Evolutionary conservation across 2,888 invertebrate species (phyloP), one percentile per base, ranked within the genome.

Genomic region (Trissolcus japonicus): DNA sequence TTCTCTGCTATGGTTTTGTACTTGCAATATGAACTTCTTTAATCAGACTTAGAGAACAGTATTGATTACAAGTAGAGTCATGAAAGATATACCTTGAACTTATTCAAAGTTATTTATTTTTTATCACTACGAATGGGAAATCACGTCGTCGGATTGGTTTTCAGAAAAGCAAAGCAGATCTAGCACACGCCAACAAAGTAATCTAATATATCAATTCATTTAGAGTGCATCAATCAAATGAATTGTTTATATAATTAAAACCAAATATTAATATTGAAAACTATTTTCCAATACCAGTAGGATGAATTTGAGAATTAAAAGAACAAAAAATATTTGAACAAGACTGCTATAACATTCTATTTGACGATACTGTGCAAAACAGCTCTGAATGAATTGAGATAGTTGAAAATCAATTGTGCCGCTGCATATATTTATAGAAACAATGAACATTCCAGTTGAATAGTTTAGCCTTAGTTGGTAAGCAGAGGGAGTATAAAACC

Each of bases 1-100:
- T 19, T 19, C 2, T 11, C 35, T 35, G 9, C 2, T 35, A 7
- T 35, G 35, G 35, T 35, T 35, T 35, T 35, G 35, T 35, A 35
- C 35, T 35, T 35, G 35, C 6, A 2, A 9, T 35, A 35, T 35
- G 35, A 35, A 35, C 35, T 35, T 35, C 35, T 35, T 25, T 60
- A 54, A 67, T 65, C 53, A 25, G 63, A 53, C 63, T 61, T 68
- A 75, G 69, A 68, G 69, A 65, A 55, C 60, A 46, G 35, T 69
- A 75, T 75, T 41, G 75, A 75, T 75, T 69, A 41, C 60, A 54
- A 63, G 63, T 41, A 54, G 51, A 75, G 48, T 53, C 57, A 50
- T 65, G 68, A 59, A 46, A 59, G 48, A 40, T 75, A 65, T 41
- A 68, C 74, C 68, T 68, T 68, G 74, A 67, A 75, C 74, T 61